phyloP scores from a whole-genome alignment of 2,888 invertebrate genomes.

The Noctua janthe region DNA sequence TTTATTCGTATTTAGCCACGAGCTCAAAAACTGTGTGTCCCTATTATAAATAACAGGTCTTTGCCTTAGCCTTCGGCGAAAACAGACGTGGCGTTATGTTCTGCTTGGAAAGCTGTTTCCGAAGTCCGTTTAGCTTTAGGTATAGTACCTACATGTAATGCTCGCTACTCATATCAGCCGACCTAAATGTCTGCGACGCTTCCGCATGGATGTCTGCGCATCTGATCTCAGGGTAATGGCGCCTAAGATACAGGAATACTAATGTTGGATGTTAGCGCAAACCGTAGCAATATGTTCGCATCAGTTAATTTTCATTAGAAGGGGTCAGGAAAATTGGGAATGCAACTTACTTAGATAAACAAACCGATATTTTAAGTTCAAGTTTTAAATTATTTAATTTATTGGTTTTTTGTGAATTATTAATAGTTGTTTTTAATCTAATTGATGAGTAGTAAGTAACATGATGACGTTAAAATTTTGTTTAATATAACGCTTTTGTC shows the following conservation, averaged over 20 bases:
- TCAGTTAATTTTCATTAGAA: background rate
- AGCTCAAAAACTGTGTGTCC: background rate
- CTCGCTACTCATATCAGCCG: slow-evolving; percentile 37
- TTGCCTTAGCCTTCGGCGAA: background rate
- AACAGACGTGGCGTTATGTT: background rate
- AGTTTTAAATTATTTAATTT: background rate
- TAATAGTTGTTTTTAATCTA: background rate
- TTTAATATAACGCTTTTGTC: background rate
- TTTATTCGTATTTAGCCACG: too few relatives aligned
- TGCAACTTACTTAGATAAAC: background rate
- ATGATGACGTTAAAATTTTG: background rate
- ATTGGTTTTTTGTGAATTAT: background rate
- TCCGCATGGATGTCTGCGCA: slow-evolving; percentile 43
- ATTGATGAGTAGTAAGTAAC: background rate
- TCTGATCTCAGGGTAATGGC: slow-evolving; percentile 44
- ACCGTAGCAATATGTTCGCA: background rate
- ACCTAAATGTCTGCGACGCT: slow-evolving; percentile 46
- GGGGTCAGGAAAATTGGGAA: background rate
- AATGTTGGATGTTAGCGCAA: slow-evolving; percentile 37
- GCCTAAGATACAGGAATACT: slow-evolving; percentile 38
- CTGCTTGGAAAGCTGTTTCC: slow-evolving; percentile 12
- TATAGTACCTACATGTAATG: slow-evolving; percentile 4
- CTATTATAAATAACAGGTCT: background rate
- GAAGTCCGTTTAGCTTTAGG: slow-evolving; percentile 14
- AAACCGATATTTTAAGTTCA: background rate